Conservation (phyloP, 2,888 invertebrate species). For the Philonicus albiceps region DNA sequence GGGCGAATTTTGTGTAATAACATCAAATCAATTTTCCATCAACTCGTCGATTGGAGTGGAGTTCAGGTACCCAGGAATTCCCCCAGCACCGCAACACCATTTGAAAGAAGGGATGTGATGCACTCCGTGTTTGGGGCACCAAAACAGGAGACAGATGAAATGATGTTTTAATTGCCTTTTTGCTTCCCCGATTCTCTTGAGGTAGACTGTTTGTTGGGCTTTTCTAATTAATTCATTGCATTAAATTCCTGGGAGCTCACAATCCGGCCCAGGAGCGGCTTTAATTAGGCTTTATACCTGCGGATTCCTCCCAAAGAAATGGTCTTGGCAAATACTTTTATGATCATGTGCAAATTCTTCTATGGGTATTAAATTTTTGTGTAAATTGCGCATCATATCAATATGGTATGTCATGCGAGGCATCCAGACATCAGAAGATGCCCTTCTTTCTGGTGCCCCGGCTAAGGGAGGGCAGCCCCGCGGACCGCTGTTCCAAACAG, state of each 20-base stretch:
- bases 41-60: neutral
- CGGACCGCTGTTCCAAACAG: neutral
- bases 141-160: neutral
- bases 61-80: neutral
- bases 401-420: constrained; percentile 39
- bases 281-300: constrained; percentile 18
- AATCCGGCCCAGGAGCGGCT: neutral
- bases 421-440: constrained; percentile 27
- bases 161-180: neutral
- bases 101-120: neutral
- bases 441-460: neutral
- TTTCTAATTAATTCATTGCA: constrained; percentile 25
- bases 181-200: neutral
- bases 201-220: neutral
- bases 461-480: neutral
- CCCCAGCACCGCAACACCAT: too few species aligned
- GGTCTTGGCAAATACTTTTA: constrained; percentile 27
- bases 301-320: neutral
- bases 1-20: constrained; percentile 3
- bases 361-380: constrained; percentile 44
- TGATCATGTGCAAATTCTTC: constrained; percentile 38
- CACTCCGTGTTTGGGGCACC: neutral
- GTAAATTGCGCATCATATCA: constrained; percentile 43
- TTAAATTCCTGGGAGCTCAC: neutral
- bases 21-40: constrained; percentile 33